These are phyloP conservation scores for Echeneis naucrates DNA, from an alignment of 2,797 vertebrate genomes.

Conservation along the genomic window DNA sequence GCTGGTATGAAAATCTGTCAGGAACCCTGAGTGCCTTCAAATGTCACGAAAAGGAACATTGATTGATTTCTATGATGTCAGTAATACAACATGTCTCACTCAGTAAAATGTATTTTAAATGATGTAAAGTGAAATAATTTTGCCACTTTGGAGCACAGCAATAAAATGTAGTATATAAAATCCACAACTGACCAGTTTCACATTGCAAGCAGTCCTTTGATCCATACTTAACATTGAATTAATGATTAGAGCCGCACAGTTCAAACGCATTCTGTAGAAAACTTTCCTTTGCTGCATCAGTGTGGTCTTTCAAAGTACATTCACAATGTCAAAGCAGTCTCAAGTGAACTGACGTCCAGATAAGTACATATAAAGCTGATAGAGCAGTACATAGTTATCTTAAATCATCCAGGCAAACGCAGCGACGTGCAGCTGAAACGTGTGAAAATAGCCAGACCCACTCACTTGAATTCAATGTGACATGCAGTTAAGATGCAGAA, in stretches of 20 bases:
- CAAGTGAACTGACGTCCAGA: constrained; percentile 16
- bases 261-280: background rate
- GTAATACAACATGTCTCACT: background rate
- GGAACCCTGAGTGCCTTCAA: too few relatives aligned
- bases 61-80: background rate
- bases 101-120: background rate
- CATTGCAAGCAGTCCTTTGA: background rate
- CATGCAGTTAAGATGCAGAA: background rate
- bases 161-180: too few relatives aligned
- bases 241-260: too few relatives aligned
- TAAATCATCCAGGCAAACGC: constrained; percentile 14
- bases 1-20: too few relatives aligned
- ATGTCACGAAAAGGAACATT: background rate
- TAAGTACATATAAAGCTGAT: background rate
- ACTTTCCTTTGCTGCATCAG: background rate
- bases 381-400: background rate
- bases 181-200: too few relatives aligned
- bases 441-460: constrained; percentile 1
- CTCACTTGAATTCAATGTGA: background rate
- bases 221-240: background rate
- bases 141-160: background rate
- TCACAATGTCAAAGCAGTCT: constrained; percentile 14
- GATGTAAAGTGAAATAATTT: background rate
- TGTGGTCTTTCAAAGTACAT: constrained; percentile 6
- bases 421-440: background rate